Evolutionary conservation across 2,797 vertebrate species (phyloP).

Genomic region (Masticophis lateralis): DNA sequence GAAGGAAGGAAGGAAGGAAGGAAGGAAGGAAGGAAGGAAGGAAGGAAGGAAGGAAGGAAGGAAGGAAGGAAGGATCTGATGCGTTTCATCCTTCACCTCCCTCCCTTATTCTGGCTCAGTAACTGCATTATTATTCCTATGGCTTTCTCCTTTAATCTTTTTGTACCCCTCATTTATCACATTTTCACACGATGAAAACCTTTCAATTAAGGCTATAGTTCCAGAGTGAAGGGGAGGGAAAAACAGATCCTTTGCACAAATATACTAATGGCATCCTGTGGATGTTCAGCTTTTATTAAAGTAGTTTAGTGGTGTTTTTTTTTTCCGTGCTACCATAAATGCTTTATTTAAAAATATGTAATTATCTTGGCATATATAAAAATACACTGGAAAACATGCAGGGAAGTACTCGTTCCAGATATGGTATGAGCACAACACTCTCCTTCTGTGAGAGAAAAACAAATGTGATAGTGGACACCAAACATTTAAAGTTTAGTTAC

Average conservation of each 20-base stretch:
- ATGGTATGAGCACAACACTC: neutral
- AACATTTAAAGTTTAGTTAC: neutral
- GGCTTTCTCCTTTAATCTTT: neutral
- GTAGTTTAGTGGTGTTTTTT: neutral
- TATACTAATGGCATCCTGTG: neutral
- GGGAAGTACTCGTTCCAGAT: neutral
- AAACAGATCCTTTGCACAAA: neutral
- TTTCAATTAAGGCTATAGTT: neutral
- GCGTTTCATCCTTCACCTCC: neutral
- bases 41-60: neutral
- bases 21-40: neutral
- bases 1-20: neutral
- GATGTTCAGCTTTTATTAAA: neutral
- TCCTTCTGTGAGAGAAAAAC: neutral
- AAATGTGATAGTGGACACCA: neutral
- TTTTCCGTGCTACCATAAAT: neutral
- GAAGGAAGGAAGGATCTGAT: neutral
- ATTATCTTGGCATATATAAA: neutral
- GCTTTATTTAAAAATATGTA: neutral
- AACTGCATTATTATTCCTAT: neutral
- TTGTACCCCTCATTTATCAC: neutral
- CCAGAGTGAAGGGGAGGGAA: neutral
- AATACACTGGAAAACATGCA: neutral
- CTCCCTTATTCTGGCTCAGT: neutral
- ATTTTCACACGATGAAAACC: neutral